Base-by-base conservation (phyloP, 2,888 invertebrate genomes). In the Amiota mariae region DNA sequence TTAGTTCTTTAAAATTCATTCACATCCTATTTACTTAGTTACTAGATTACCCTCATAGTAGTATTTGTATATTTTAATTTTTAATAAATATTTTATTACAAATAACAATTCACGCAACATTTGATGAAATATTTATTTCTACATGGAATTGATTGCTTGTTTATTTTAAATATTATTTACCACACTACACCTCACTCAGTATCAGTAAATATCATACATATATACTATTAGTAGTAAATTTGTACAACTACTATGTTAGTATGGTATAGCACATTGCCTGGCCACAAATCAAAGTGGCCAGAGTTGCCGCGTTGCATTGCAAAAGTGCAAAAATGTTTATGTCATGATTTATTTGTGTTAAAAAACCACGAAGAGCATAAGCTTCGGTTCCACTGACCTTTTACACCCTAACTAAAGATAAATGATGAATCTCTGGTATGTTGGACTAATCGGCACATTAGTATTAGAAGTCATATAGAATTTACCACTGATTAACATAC, bases 241-340 rank as follows among this genome's bases (percentile, higher is more conserved):
- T 6, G 36, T 0, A 36, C 24, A 24, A 24, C 24, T 24, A 24
- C 24, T 24, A 24, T 24, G 24, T 24, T 24, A 36, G 36, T 36
- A 36, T 24, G 36, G 36, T 6, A 59, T 24, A 11, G 9, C 59
- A 13, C 63, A 63, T 24, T 61, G 24, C 51, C 71, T 71, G 72
- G 64, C 72, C 72, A 72, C 72, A 72, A 72, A 72, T 64, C 72
- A 64, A 18, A 24, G 15, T 12, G 63, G 63, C n/a, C 36, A 59
- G 59, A 59, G 59, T 63, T 36, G 24, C 36, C 36, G 46, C 13
- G 36, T 13, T n/a, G 9, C 63, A 10, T 56, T 46, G n/a, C n/a
- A 57, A 70, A 76, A 67, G 80, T 80, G 78, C 78, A 66, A 80
- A 80, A 80, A 74, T 80, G 78, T 80, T 80, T 80, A 79, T 80